phyloP scores from a whole-genome alignment of 2,797 vertebrate species.

The Alectoris magna region DNA sequence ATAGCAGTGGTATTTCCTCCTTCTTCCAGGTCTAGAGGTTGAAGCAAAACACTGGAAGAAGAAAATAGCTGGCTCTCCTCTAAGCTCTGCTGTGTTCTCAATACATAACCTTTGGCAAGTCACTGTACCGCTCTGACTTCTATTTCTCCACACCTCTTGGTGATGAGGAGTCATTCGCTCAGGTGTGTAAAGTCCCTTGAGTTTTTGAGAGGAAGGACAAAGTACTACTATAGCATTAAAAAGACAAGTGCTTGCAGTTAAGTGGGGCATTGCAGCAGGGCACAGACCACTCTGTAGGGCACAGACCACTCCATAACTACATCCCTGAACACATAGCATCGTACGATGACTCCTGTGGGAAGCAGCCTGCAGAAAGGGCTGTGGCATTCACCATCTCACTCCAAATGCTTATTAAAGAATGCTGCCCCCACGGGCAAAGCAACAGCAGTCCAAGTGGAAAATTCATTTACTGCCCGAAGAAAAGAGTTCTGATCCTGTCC shows the following conservation, averaged over 20 bases:
- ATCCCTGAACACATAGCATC: neutral
- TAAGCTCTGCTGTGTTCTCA: neutral
- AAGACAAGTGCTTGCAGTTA: slow-evolving; percentile 16
- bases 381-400: neutral
- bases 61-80: neutral
- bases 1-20: slow-evolving; percentile 41
- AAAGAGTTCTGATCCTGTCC: neutral
- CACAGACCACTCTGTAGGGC: neutral
- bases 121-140: neutral
- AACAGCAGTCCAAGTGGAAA: neutral
- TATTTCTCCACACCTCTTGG: neutral
- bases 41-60: slow-evolving; percentile 12
- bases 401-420: neutral
- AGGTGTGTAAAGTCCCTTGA: slow-evolving; percentile 3
- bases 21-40: neutral
- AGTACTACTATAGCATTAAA: neutral
- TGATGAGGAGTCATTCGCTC: neutral
- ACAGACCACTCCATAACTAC: neutral
- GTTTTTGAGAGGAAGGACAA: slow-evolving; percentile 1
- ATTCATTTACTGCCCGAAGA: neutral
- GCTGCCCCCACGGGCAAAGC: neutral
- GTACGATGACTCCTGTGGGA: neutral
- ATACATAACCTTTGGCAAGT: neutral
- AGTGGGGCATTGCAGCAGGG: neutral
- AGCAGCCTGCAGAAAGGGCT: neutral